Conservation (phyloP, 2,888 invertebrate species). For the Mesorhabditis spiculigera region DNA sequence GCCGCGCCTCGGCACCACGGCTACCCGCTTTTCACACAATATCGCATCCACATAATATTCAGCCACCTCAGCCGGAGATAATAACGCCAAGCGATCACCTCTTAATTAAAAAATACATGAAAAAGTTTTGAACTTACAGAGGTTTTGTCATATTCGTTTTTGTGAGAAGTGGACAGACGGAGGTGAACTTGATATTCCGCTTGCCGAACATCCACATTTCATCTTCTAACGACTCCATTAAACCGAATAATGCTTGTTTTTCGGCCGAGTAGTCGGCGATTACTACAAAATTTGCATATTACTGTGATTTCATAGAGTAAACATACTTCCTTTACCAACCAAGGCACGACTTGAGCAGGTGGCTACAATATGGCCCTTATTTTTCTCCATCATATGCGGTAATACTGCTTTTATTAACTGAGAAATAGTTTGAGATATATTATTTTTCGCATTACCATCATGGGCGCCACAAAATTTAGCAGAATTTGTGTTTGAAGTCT, state of each 20-base stretch:
- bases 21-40: not conserved
- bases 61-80: not conserved
- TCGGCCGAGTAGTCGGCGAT: conserved; percentile 5
- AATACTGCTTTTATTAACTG: not conserved
- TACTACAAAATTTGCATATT: not conserved
- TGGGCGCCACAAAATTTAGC: conserved; percentile 4
- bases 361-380: not conserved
- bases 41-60: conserved; percentile 4
- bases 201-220: not conserved
- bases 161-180: not conserved
- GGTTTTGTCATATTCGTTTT: conserved; percentile 4
- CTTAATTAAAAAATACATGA: not conserved
- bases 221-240: conserved; percentile 3
- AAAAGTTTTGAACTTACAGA: not conserved
- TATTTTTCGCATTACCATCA: not conserved
- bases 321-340: not conserved
- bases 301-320: not conserved
- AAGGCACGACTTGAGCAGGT: conserved; percentile 5
- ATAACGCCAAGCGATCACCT: not conserved
- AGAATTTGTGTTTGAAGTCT: conserved; percentile 1
- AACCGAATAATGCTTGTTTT: conserved; percentile 2
- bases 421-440: not conserved
- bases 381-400: not conserved
- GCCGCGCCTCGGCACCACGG: not conserved
- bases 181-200: conserved; percentile 3